These are phyloP conservation scores for Muscina levida DNA, from an alignment of 2,888 invertebrate species.

Conservation along the genomic window DNA sequence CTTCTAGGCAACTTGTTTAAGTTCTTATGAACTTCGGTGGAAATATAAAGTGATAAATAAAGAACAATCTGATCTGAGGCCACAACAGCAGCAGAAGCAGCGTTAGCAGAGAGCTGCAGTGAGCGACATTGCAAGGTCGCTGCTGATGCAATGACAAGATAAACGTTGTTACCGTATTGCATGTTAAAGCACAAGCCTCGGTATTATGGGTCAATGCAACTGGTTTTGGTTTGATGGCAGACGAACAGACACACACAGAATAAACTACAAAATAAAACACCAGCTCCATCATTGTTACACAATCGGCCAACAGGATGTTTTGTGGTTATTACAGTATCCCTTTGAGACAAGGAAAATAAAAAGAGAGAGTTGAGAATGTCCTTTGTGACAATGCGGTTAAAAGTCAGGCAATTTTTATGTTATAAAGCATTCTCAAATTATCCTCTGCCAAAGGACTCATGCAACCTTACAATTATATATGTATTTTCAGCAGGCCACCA, in stretches of 20 bases:
- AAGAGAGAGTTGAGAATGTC: not conserved
- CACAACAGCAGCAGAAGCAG: conserved; percentile 48
- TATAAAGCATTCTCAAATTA: conserved; percentile 16
- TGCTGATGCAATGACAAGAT: conserved; percentile 36
- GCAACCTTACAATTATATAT: not conserved
- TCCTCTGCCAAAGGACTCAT: not conserved
- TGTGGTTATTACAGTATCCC: conserved; percentile 41
- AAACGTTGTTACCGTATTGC: not conserved
- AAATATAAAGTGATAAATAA: conserved; percentile 66
- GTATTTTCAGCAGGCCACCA: not conserved
- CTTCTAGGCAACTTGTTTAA: not conserved
- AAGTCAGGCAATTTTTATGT: conserved; percentile 39
- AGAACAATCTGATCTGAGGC: conserved; percentile 30
- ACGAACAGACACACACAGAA: too few species aligned
- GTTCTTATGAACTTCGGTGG: conserved; percentile 64
- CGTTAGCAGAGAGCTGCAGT: too few species aligned
- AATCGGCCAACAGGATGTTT: conserved; percentile 47
- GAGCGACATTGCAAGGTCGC: conserved; percentile 68
- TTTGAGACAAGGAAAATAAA: not conserved
- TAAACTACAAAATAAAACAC: not conserved
- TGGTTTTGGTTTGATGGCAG: not conserved
- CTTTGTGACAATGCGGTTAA: conserved; percentile 32
- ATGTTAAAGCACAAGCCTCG: conserved; percentile 68
- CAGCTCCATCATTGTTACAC: conserved; percentile 35
- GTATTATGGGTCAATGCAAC: conserved; percentile 46